These are phyloP conservation scores for Uria lomvia DNA, from an alignment of 2,113 vertebrate species.

Conservation along the genomic window DNA sequence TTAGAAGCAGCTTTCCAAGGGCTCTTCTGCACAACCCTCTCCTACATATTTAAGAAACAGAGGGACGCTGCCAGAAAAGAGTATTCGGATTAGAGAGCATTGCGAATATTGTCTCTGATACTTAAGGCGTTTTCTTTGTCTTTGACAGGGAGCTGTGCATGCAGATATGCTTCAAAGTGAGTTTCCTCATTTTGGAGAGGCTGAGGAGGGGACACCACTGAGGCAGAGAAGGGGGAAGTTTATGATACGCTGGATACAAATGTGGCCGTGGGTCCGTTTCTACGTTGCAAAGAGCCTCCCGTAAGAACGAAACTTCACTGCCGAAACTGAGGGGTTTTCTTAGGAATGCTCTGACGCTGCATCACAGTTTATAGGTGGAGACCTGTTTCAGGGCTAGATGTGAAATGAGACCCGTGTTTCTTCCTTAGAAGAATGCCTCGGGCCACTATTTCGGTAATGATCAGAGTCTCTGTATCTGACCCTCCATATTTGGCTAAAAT, in stretches of 20 bases:
- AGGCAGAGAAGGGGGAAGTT: neutral
- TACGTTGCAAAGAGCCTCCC: neutral
- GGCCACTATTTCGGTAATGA: neutral
- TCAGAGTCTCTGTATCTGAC: neutral
- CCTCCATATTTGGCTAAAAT: slow-evolving; percentile 12
- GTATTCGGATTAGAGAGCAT: neutral
- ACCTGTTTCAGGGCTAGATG: neutral
- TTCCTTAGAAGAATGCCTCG: neutral
- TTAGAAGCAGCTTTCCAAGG: neutral
- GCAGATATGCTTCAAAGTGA: neutral
- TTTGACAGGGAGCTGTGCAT: neutral
- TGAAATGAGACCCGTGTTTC: neutral
- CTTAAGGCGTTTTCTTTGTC: neutral
- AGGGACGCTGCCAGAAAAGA: neutral
- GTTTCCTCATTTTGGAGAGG: neutral
- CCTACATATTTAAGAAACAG: neutral
- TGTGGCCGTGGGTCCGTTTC: accelerated
- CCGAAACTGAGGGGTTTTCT: neutral
- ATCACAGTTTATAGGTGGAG: neutral
- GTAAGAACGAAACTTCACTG: neutral
- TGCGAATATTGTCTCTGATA: neutral
- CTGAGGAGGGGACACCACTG: accelerated
- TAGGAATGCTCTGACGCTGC: neutral
- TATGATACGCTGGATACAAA: neutral
- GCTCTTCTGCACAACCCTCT: neutral